Percentiles rank a stretch among this genome's conserved stretches.
Evolutionary conservation across 2,113 vertebrate species (phyloP).

Genomic region (Pituophis catenifer): DNA sequence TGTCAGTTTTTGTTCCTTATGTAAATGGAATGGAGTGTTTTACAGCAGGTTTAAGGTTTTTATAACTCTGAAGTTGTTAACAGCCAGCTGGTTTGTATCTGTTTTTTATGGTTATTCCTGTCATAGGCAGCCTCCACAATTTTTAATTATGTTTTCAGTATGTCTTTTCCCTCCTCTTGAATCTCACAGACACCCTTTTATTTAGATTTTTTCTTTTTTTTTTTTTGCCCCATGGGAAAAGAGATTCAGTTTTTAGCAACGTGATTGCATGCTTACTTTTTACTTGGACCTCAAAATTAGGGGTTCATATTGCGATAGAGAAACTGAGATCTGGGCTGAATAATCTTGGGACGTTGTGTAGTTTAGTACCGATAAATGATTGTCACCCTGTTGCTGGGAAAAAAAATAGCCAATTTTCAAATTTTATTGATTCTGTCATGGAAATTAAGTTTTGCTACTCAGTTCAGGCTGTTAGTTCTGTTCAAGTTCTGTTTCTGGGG

Average conservation of each 20-base stretch:
- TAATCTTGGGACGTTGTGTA: conserved; percentile 28
- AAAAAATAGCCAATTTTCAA: conserved; percentile 35
- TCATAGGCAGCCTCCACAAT: conserved; percentile 84
- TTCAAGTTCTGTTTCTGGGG: conserved; percentile 39
- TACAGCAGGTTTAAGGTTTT: conserved; percentile 86
- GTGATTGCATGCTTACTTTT: conserved; percentile 69
- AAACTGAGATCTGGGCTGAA: conserved; percentile 40
- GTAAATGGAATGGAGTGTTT: conserved; percentile 83
- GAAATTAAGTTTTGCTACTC: conserved; percentile 45
- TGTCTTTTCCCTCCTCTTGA: conserved; percentile 78
- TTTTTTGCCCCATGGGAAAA: conserved; percentile 63
- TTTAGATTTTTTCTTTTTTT: conserved; percentile 68
- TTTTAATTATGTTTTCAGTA: conserved; percentile 87
- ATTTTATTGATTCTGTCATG: conserved; percentile 44
- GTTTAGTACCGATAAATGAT: conserved; percentile 28
- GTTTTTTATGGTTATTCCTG: conserved; percentile 86
- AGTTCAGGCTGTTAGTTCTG: conserved; percentile 41
- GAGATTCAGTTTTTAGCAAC: conserved; percentile 68
- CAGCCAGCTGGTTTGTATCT: conserved; percentile 86
- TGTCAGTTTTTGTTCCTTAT: conserved; percentile 79
- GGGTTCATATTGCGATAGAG: conserved; percentile 50
- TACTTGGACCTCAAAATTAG: conserved; percentile 56
- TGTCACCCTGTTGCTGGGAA: conserved; percentile 9
- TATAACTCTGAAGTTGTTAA: conserved; percentile 86
- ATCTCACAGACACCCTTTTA: conserved; percentile 74